phyloP scores from a whole-genome alignment of 1,140 invertebrate genomes.

The Paraescarpia echinospica region DNA sequence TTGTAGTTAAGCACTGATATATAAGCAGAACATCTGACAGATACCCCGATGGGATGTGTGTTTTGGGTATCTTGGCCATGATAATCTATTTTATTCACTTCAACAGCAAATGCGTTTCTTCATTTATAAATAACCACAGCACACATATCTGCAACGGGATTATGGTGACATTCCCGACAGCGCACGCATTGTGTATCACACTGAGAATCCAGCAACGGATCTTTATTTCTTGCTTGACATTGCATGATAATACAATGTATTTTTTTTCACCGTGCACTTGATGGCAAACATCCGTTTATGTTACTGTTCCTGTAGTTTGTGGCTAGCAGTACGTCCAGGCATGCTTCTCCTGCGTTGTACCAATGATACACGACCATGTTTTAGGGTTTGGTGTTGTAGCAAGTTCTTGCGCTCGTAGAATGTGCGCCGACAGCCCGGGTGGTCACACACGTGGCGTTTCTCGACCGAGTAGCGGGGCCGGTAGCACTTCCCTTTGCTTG shows the following conservation, averaged over 20 bases:
- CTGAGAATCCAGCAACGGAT: background rate
- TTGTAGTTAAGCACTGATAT: background rate
- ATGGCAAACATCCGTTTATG: background rate
- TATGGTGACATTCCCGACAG: background rate
- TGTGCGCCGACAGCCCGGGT: conserved; percentile 18
- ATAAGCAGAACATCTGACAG: background rate
- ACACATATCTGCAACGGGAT: background rate
- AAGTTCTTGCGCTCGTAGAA: conserved; percentile 27
- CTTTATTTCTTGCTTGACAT: background rate
- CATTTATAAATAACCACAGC: background rate
- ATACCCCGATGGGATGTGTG: background rate
- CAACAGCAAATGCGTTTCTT: background rate
- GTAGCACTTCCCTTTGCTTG: background rate
- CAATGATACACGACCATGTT: conserved; percentile 12
- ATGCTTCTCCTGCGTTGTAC: too few species aligned
- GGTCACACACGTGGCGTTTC: background rate
- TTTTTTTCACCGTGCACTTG: background rate
- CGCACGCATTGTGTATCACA: background rate
- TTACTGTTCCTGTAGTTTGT: background rate
- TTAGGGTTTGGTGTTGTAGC: conserved; percentile 12
- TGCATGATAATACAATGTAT: background rate
- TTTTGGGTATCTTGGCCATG: background rate
- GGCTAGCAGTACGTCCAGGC: background rate
- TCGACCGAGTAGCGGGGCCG: background rate
- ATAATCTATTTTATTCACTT: background rate